Percentiles rank a stretch among this genome's conserved stretches.
Conservation (phyloP, 35 echinoderm and acorn worm species). For the Apostichopus californicus region DNA sequence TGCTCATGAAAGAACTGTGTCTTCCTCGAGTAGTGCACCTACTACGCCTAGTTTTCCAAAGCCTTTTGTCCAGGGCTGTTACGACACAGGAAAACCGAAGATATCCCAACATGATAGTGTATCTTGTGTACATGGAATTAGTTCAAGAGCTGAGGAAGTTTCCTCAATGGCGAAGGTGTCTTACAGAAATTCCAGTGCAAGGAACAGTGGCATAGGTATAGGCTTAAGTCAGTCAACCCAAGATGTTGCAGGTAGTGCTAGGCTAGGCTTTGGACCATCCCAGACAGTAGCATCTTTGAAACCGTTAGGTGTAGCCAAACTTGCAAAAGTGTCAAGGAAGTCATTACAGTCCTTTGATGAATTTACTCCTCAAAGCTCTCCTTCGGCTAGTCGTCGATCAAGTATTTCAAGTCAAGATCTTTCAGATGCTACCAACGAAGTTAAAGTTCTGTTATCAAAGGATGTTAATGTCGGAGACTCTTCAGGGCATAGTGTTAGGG, state of each 20-base stretch:
- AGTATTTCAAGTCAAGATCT: constrained; percentile 69
- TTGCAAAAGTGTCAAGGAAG: constrained; percentile 62
- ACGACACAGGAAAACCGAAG: constrained; percentile 23
- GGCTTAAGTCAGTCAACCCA: background rate
- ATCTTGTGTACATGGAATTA: constrained; percentile 12
- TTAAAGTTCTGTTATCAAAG: constrained; percentile 35
- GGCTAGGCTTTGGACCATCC: background rate
- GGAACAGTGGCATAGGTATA: background rate
- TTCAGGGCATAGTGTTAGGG: constrained; percentile 40
- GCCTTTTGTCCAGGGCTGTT: constrained; percentile 29
- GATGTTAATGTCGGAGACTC: constrained; percentile 6
- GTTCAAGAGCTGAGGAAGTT: constrained; percentile 28
- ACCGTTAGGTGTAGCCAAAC: constrained; percentile 50
- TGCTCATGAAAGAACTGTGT: constrained; percentile 36
- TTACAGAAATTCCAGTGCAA: constrained; percentile 31
- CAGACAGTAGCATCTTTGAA: constrained; percentile 33
- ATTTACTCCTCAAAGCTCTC: constrained; percentile 45
- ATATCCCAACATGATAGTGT: constrained; percentile 17
- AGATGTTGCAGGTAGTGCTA: background rate
- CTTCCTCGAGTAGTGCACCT: constrained; percentile 45
- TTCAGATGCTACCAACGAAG: constrained; percentile 57
- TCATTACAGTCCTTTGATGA: constrained; percentile 70
- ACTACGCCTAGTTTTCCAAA: constrained; percentile 58
- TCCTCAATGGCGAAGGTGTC: constrained; percentile 20
- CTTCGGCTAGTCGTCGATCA: constrained; percentile 48